Conservation (phyloP, 2,888 invertebrate species). For the Torymus auratus region DNA sequence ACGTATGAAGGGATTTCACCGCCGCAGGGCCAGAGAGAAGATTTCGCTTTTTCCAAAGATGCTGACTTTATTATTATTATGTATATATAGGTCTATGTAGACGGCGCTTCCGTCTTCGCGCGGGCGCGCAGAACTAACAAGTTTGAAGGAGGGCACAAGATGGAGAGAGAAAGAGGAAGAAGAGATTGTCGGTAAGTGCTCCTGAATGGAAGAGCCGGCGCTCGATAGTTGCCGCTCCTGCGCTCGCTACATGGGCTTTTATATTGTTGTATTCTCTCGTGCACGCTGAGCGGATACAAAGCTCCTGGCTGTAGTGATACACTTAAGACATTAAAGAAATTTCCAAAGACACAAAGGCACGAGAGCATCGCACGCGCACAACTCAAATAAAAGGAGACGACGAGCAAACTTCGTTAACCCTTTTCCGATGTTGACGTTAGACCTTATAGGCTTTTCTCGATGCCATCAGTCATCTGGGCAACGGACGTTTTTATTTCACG, state of each 20-base stretch:
- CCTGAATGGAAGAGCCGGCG: constrained; percentile 7
- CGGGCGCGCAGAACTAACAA: constrained; percentile 1
- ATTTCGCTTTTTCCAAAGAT: constrained; percentile 2
- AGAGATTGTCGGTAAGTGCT: constrained; percentile 10
- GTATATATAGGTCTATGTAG: background rate
- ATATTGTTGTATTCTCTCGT: constrained; percentile 3
- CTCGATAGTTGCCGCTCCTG: background rate
- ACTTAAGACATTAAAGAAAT: constrained; percentile 30
- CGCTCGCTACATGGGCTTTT: constrained; percentile 9
- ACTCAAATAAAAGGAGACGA: constrained; percentile 4
- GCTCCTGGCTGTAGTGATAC: constrained; percentile 6
- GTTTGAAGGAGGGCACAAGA: background rate
- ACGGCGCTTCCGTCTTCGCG: background rate
- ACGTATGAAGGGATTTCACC: constrained; percentile 43
- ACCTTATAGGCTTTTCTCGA: constrained; percentile 9
- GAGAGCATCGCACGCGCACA: background rate
- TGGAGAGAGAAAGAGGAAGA: background rate
- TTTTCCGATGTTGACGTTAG: constrained; percentile 38
- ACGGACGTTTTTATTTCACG: constrained; percentile 18
- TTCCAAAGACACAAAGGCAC: constrained; percentile 15
- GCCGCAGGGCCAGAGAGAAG: background rate
- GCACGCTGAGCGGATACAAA: constrained; percentile 4
- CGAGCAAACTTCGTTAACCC: constrained; percentile 31
- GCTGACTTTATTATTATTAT: constrained; percentile 52
- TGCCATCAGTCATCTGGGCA: background rate